Conservation (phyloP, 1,140 invertebrate genomes). For the Lamellibrachia luymesi region DNA sequence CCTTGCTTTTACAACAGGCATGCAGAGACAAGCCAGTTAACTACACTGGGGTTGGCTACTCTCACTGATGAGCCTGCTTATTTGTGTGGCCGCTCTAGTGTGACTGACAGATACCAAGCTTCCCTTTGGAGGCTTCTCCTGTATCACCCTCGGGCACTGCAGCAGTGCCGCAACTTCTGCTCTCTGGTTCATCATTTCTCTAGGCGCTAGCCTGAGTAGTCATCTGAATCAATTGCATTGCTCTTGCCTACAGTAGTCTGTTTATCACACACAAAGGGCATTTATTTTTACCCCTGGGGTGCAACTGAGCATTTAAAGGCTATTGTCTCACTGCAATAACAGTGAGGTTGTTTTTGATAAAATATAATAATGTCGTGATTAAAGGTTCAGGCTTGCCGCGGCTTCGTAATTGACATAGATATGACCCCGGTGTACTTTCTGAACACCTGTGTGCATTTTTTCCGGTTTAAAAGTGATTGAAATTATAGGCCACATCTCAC, state of each 20-base stretch:
- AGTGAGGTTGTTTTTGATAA: not conserved
- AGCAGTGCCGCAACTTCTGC: not conserved
- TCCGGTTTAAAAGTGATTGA: not conserved
- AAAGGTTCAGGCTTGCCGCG: not conserved
- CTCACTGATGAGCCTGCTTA: not conserved
- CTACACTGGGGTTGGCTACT: not conserved
- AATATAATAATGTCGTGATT: not conserved
- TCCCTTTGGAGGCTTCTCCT: not conserved
- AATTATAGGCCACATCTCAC: not conserved
- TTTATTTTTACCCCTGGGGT: constrained; percentile 4
- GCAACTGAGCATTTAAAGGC: not conserved
- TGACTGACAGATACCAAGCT: not conserved
- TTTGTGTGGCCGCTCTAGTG: not conserved
- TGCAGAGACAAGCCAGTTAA: not conserved
- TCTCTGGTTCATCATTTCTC: not conserved
- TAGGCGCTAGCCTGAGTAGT: not conserved
- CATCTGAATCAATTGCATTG: not conserved
- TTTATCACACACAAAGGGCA: not conserved
- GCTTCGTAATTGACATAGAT: not conserved
- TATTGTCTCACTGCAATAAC: constrained; percentile 1
- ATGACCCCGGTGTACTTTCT: not conserved
- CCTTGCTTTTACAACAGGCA: not conserved
- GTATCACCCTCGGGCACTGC: not conserved
- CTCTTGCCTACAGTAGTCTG: not conserved
- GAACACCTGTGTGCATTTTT: not conserved